Conservation (phyloP, 2,113 vertebrate genomes). For the Leptobrachium ailaonicum region DNA sequence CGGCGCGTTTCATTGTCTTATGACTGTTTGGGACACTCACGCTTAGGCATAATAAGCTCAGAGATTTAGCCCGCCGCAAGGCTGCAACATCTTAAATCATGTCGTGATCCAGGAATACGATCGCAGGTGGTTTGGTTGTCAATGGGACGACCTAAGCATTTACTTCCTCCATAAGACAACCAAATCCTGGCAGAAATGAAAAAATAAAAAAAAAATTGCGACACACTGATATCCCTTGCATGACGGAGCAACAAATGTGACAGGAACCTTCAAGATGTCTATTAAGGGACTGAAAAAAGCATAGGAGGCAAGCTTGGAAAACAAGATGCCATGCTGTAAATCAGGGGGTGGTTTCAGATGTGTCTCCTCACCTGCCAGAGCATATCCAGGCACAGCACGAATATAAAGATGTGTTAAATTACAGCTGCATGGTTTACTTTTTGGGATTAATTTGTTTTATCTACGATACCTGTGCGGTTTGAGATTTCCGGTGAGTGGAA, state of each 20-base stretch:
- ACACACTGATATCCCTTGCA: neutral
- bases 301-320: neutral
- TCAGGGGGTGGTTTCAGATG: no score
- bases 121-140: conserved; percentile 19
- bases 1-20: conserved; percentile 1
- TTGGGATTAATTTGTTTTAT: no score
- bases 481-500: no score
- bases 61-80: conserved; percentile 27
- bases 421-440: no score
- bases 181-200: neutral
- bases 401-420: no score
- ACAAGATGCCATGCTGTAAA: no score
- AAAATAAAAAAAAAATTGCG: neutral
- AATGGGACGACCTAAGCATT: conserved; percentile 24
- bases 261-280: neutral
- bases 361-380: no score
- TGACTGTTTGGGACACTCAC: conserved; percentile 4
- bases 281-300: neutral
- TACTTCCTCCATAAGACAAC: conserved; percentile 21
- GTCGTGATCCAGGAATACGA: conserved; percentile 40
- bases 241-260: neutral
- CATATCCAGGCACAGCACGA: no score
- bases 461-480: no score
- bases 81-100: conserved; percentile 30
- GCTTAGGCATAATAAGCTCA: conserved; percentile 25